phyloP scores from a whole-genome alignment of 2,797 vertebrate genomes.

The Rhinoraja longicauda region DNA sequence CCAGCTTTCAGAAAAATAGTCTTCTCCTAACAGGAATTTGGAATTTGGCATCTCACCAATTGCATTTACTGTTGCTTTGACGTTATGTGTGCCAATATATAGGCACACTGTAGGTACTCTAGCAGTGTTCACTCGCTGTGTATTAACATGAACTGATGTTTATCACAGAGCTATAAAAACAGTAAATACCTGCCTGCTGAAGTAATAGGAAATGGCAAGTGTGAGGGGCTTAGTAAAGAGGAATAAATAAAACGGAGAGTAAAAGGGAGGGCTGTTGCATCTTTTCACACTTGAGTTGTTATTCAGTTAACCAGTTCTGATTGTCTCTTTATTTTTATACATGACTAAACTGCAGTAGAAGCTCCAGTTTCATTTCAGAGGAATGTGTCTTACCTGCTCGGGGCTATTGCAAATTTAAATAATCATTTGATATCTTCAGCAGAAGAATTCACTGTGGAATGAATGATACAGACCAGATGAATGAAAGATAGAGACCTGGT shows the following conservation, averaged over 20 bases:
- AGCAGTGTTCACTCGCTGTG: background rate
- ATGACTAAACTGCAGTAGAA: background rate
- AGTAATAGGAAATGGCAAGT: constrained; percentile 27
- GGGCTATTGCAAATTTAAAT: background rate
- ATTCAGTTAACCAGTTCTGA: background rate
- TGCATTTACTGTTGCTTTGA: background rate
- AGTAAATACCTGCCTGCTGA: background rate
- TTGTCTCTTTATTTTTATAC: background rate
- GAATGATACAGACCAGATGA: background rate
- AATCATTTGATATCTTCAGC: no score
- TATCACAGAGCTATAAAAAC: background rate
- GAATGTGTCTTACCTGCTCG: no score
- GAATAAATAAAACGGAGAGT: background rate
- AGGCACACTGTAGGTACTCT: background rate
- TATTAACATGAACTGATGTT: background rate
- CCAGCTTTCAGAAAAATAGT: background rate
- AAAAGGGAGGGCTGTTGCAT: background rate
- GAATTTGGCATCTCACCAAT: background rate
- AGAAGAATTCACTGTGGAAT: background rate
- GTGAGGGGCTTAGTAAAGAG: background rate
- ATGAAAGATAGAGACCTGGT: background rate
- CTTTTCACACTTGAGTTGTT: background rate
- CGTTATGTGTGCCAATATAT: background rate
- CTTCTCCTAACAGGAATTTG: background rate
- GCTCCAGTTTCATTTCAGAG: background rate